Conservation (phyloP, 2,888 invertebrate species). For the Apomyelois bistriatella region DNA sequence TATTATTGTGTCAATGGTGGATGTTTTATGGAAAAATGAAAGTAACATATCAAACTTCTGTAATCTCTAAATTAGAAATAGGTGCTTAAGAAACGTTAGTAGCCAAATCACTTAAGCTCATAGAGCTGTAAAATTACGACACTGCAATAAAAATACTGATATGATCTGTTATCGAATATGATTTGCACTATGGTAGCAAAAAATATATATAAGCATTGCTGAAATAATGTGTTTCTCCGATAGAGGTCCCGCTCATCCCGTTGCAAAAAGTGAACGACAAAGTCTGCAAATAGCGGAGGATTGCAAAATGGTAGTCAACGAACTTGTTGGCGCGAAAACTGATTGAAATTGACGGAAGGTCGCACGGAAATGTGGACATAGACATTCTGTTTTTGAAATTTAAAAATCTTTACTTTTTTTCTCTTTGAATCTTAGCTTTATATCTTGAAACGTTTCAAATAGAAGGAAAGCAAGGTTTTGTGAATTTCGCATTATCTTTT, state of each 20-base stretch:
- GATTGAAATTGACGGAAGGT: not conserved
- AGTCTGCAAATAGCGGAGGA: not conserved
- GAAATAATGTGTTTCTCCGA: not conserved
- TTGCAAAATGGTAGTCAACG: not conserved
- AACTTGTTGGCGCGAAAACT: not conserved
- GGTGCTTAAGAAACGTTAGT: too few species aligned
- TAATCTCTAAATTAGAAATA: too few species aligned
- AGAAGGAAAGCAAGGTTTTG: not conserved
- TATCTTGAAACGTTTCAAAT: not conserved
- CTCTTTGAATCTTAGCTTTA: not conserved
- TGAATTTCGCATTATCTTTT: too few species aligned
- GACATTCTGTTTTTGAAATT: slow-evolving; percentile 4
- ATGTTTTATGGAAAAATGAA: too few species aligned
- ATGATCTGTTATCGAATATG: too few species aligned
- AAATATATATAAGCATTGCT: not conserved
- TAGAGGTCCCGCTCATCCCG: slow-evolving; percentile 2
- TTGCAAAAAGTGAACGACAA: slow-evolving; percentile 1
- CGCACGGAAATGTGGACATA: not conserved
- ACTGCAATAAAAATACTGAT: too few species aligned
- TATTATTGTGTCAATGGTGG: too few species aligned
- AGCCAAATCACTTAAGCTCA: too few species aligned
- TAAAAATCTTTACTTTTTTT: not conserved
- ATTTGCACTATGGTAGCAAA: not conserved
- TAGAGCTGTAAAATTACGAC: too few species aligned
- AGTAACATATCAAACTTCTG: too few species aligned